These are phyloP conservation scores for Cosmia trapezina DNA, from an alignment of 2,888 invertebrate species.

Conservation along the genomic window DNA sequence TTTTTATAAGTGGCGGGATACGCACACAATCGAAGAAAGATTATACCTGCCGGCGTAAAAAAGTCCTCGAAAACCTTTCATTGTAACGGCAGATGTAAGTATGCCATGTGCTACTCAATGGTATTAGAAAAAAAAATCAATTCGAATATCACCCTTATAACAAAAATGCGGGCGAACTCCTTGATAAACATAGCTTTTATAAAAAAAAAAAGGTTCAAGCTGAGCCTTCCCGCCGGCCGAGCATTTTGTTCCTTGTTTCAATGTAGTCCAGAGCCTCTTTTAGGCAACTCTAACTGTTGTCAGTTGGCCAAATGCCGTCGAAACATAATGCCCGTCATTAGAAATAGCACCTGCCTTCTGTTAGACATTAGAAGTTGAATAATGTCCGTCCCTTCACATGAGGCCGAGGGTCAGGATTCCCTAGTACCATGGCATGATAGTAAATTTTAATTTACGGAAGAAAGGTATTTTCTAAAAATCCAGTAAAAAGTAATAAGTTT, in stretches of 20 bases:
- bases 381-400: slow-evolving; percentile 54
- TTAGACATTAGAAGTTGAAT: slow-evolving; percentile 72
- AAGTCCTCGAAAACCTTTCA: slow-evolving; percentile 40
- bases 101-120: slow-evolving; percentile 67
- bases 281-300: slow-evolving; percentile 46
- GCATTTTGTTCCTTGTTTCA: slow-evolving; percentile 56
- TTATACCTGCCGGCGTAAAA: slow-evolving; percentile 53
- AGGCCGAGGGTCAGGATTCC: slow-evolving; percentile 20
- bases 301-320: slow-evolving; percentile 74
- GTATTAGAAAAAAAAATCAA: slow-evolving; percentile 70
- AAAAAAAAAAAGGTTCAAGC: slow-evolving; percentile 54
- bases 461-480: slow-evolving; percentile 13
- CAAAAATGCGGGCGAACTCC: slow-evolving; percentile 52
- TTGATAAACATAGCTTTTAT: slow-evolving; percentile 57
- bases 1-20: slow-evolving; percentile 35
- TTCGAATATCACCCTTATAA: slow-evolving; percentile 60
- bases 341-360: slow-evolving; percentile 81
- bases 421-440: slow-evolving; percentile 2
- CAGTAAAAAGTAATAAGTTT: not conserved
- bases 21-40: slow-evolving; percentile 48
- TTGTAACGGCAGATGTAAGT: slow-evolving; percentile 72
- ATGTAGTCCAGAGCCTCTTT: slow-evolving; percentile 46
- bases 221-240: slow-evolving; percentile 14
- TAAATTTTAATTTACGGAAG: slow-evolving; percentile 51
- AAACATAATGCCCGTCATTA: slow-evolving; percentile 72